Base-by-base conservation (phyloP, 2,113 vertebrate genomes). In the Peromyscus polionotus region DNA sequence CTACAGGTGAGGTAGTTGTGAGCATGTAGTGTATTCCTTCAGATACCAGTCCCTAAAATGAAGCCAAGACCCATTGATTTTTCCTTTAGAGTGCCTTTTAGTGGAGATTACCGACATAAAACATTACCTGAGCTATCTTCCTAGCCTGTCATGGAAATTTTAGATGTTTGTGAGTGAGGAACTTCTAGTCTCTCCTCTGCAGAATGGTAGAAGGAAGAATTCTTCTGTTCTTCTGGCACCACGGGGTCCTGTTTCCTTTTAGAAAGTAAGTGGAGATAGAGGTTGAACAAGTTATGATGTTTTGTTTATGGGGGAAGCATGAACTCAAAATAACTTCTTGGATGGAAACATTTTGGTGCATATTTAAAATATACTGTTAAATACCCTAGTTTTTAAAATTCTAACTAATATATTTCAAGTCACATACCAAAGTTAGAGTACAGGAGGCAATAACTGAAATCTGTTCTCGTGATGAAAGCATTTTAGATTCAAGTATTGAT, bases 401-500 rank as follows among this genome's bases (percentile, higher is more conserved):
- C 36, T 87, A 87, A 68, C 63, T 93, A 87, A 68, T 22, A 67
- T 10, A 72, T 88, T 92, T 96, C 83, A 97, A 63, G 31, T 31
- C 24, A 42, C 36, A 81, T 12, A 88, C 22, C 22, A 89, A 90
- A 92, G 61, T 59, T 11, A 68, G 57, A 91, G 36, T 31, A 63
- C 0, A 4, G 73, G 48, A 87, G 48, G 26, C 36, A 61, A 86
- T 97, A 85, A 88, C 67, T 75, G 31, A 6, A 92, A 86, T 81
- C 83, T 81, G 59, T 95, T 95, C 96, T 96, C 17, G 51, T 93
- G 61, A 93, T 39, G 67, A 92, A 45, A 93, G n/a, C 61, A 87
- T 93, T 96, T 91, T 95, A 90, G 81, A 97, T 88, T 95, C 36
- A 85, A 22, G 39, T 93, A 95, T 95, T 92, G 95, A 96, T 97